Percentiles rank a stretch among this genome's conserved stretches.
phyloP scores from a whole-genome alignment of 2,797 vertebrate genomes.

The Sebastes iracundus region DNA sequence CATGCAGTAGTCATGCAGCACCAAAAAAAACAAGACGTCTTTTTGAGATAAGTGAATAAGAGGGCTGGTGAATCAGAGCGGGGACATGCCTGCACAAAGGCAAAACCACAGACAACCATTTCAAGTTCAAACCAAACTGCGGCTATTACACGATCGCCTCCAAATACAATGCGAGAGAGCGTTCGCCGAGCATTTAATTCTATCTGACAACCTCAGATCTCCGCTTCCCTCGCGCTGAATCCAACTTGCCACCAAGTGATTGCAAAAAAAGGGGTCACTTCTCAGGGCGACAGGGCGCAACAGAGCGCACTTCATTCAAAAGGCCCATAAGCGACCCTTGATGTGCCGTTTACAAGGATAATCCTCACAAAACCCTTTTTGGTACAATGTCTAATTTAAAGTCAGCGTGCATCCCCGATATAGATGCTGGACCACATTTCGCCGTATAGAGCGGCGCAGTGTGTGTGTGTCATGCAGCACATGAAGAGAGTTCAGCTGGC shows the following conservation, averaged over 20 bases:
- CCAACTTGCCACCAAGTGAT: conserved; percentile 19
- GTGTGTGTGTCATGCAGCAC: conserved; percentile 61
- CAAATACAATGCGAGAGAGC: conserved; percentile 13
- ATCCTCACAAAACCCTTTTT: conserved; percentile 46
- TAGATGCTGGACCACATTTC: conserved; percentile 33
- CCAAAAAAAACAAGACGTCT: background rate
- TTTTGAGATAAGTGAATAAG: conserved; percentile 31
- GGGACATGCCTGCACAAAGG: conserved; percentile 55
- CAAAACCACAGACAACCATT: conserved; percentile 56
- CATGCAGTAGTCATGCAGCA: background rate
- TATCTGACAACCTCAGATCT: conserved; percentile 5
- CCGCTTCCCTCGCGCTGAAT: background rate
- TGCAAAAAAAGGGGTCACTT: conserved; percentile 24
- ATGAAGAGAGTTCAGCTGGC: conserved; percentile 62
- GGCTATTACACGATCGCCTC: conserved; percentile 5
- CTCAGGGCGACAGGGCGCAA: conserved; percentile 19
- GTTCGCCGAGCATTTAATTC: conserved; percentile 1
- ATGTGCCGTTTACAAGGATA: conserved; percentile 35
- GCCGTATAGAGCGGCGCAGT: conserved; percentile 53
- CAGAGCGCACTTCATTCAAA: conserved; percentile 38
- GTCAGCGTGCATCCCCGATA: conserved; percentile 46
- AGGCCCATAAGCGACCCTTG: conserved; percentile 1
- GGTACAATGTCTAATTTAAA: conserved; percentile 54
- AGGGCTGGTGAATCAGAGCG: conserved; percentile 48
- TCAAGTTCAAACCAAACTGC: conserved; percentile 64